Evolutionary conservation across 1,140 invertebrate genomes (phyloP), one percentile per base, ranked within the genome.

Genomic region (Drosophila biarmipes): DNA sequence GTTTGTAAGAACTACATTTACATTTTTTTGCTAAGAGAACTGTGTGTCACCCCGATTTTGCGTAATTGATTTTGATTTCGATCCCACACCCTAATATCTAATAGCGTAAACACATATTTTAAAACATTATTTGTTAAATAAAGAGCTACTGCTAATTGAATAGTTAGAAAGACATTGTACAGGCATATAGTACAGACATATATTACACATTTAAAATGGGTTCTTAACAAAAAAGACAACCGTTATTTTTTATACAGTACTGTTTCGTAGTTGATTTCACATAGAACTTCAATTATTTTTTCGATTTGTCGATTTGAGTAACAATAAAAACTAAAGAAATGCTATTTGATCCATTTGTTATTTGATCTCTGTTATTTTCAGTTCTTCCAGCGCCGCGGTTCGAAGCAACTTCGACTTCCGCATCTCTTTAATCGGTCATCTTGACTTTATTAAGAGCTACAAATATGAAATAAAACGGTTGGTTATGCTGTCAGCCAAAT

Each of bases 381-480:
- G 82, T 79, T 89, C 61, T 66, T 87, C 40, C 87, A 89, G 63
- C 45, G 59, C 35, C 85, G 85, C 21, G 58, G 69, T 15, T 63
- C 69, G 10, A 90, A 85, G 37, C 19, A 80, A 5, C 63, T 80
- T 1, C 82, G 82, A 40, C 59, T 87, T 5, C 73, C 80, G 10
- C 75, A 85, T 38, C 40, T 82, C 19, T 89, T 89, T 43, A 63
- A 73, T 53, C 84, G 80, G n/a, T 84, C 34, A 87, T 48, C 24
- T 6, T 27, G 11, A 37, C 21, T 21, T 15, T 19, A 15, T 19
- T 31, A 15, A 8, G n/a, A 31, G 24, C 45, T 31, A 17, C 24
- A 2, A 17, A 11, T n/a, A 27, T 11, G 0, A 1, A 17, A 6
- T 1, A 34, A 14, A 29, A 8, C 17, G 4, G 5, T 27, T 14